Conservation (phyloP, 1,140 invertebrate species). For the Aphidius gifuensis region DNA sequence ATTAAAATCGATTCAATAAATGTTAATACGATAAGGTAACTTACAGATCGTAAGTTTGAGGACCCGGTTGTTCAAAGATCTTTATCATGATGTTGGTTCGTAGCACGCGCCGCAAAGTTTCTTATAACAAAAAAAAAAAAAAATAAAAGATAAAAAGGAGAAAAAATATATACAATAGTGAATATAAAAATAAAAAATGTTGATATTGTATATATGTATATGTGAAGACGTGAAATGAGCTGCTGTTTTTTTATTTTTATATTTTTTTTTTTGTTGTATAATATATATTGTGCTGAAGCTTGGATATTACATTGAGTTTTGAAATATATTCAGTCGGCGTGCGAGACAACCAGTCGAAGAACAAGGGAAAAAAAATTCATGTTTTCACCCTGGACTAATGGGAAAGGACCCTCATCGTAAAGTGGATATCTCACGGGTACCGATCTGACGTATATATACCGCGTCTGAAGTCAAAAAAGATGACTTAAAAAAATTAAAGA, state of each 20-base stretch:
- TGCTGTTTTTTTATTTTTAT: no score
- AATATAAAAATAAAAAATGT: background rate
- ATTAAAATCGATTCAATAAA: conserved; percentile 13
- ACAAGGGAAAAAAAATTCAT: conserved; percentile 20
- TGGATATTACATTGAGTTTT: background rate
- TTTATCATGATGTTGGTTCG: conserved; percentile 1
- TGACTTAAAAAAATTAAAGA: no score
- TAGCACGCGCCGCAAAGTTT: conserved; percentile 9
- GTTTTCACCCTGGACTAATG: conserved; percentile 24
- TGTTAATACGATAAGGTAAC: conserved; percentile 9
- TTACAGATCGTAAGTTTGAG: no score
- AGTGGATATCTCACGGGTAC: no score
- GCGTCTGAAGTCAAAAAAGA: conserved; percentile 18
- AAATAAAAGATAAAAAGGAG: background rate
- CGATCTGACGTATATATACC: no score
- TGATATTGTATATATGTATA: no score
- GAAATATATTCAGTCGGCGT: background rate
- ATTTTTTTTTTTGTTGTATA: no score
- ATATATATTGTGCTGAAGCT: background rate
- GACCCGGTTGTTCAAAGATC: conserved; percentile 1
- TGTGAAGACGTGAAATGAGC: no score
- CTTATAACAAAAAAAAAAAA: background rate
- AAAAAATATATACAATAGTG: conserved; percentile 4
- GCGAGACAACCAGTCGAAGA: background rate
- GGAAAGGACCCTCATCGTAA: conserved; percentile 22